Percentiles rank a stretch among this genome's conserved stretches.
Conservation (phyloP, 2,888 invertebrate genomes). For the Ceriagrion tenellum region DNA sequence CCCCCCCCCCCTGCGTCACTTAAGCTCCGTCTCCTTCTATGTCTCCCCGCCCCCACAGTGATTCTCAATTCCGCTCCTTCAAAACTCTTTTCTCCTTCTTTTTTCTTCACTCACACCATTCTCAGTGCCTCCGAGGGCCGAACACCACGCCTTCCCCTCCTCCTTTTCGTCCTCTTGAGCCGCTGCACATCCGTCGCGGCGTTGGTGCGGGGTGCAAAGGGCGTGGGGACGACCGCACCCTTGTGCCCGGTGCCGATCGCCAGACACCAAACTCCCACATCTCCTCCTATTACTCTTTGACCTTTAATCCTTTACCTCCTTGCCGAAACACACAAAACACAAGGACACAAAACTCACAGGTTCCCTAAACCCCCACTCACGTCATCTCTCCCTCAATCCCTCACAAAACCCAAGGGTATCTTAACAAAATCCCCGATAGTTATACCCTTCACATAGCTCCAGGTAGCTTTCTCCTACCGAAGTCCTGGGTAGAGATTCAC, state of each 20-base stretch:
- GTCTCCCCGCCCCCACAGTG: background rate
- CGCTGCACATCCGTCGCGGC: background rate
- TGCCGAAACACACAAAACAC: background rate
- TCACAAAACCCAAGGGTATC: background rate
- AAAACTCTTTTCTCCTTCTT: background rate
- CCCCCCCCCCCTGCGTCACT: background rate
- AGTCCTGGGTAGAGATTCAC: too few species aligned
- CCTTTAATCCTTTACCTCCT: background rate
- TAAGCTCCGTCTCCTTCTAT: background rate
- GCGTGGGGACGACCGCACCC: conserved; percentile 52
- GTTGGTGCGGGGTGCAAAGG: background rate
- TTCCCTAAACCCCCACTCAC: background rate
- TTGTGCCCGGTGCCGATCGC: conserved; percentile 33
- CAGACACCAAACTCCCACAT: background rate
- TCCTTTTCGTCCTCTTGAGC: background rate
- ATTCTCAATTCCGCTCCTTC: background rate
- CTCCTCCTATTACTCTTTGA: conserved; percentile 3
- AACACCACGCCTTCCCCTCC: conserved; percentile 40
- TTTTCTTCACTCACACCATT: conserved; percentile 66
- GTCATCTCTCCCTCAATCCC: background rate
- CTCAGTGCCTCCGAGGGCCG: conserved; percentile 57
- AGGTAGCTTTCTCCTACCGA: too few species aligned
- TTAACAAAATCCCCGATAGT: too few species aligned
- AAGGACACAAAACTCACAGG: background rate
- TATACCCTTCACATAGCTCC: too few species aligned